Percentiles rank a stretch among this genome's conserved stretches.
phyloP scores from a whole-genome alignment of 1,140 invertebrate species.

The Tribolium castaneum region DNA sequence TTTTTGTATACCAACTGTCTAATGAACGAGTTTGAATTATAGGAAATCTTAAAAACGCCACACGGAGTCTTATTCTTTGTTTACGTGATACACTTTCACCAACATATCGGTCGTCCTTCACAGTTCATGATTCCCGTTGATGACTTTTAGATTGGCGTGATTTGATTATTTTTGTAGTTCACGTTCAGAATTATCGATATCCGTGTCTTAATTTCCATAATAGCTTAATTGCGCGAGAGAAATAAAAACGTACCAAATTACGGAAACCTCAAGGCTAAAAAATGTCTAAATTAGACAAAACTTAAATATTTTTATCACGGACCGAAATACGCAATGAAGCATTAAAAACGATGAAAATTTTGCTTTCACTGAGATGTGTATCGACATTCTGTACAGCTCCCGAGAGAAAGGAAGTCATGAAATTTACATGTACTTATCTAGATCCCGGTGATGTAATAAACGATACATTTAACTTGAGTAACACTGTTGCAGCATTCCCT shows the following conservation, averaged over 20 bases:
- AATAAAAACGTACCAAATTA: background rate
- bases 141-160: conserved; percentile 38
- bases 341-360: conserved; percentile 15
- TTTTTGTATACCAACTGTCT: background rate
- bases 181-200: background rate
- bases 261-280: conserved; percentile 1
- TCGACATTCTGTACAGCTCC: conserved; percentile 17
- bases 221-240: background rate
- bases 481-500: conserved; percentile 9
- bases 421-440: conserved; percentile 21
- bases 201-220: background rate
- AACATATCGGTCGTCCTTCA: conserved; percentile 41
- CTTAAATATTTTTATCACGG: background rate
- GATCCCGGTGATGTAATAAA: conserved; percentile 5
- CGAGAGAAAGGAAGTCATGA: conserved; percentile 21
- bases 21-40: conserved; percentile 29
- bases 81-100: conserved; percentile 44
- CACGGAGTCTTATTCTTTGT: conserved; percentile 25
- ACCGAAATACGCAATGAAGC: conserved; percentile 37
- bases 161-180: conserved; percentile 18
- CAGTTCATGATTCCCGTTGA: conserved; percentile 38
- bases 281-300: background rate
- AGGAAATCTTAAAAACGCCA: conserved; percentile 30
- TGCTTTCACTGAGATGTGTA: conserved; percentile 40
- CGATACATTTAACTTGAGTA: conserved; percentile 11